Evolutionary conservation across 1,140 invertebrate genomes (phyloP), one percentile per base, ranked within the genome.

Genomic region (Drosophila quadrilineata): DNA sequence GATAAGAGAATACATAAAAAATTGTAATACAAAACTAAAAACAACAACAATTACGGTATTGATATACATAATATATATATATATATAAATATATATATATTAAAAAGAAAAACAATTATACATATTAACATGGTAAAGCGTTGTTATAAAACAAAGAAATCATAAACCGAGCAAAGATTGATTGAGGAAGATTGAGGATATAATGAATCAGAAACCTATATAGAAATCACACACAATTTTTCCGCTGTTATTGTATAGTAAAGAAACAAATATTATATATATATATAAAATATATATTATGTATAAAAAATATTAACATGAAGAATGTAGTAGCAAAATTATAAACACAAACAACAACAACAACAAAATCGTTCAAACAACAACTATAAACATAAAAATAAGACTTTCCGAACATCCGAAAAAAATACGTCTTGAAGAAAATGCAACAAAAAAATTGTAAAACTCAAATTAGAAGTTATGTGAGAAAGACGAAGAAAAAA

Each of bases 161-260:
- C 21, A 35, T 40, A 73, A 22, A 59, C 38, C 58, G 71, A 43
- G 59, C 50, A 63, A 74, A 43, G 45, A 49, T 38, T n/a, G n/a
- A n/a, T 71, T 58, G 58, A 66, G 10, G 66, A 48, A 49, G 48
- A 58, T 26, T 21, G 38, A 58, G 19, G 12, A 50, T 17, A 8
- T 29, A 59, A 59, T 38, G 22, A 28, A 63, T 17, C 19, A 8
- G n/a, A 63, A 54, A 48, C 29, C 48, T 60, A 67, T 58, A 69
- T 58, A 56, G n/a, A 67, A 56, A 71, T 48, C 49, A 75, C 52
- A 82, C 69, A 85, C 79, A 71, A 71, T 77, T 84, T 86, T 87
- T 87, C 84, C 77, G 80, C 77, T 87, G 84, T 87, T 87, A 87
- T 82, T 87, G 84, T 88, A 88, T 88, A 88, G 86, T 80, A 88